Percentiles rank a stretch among this genome's conserved stretches.
Conservation (phyloP, 2,797 vertebrate species). For the Simalia tracyae region DNA sequence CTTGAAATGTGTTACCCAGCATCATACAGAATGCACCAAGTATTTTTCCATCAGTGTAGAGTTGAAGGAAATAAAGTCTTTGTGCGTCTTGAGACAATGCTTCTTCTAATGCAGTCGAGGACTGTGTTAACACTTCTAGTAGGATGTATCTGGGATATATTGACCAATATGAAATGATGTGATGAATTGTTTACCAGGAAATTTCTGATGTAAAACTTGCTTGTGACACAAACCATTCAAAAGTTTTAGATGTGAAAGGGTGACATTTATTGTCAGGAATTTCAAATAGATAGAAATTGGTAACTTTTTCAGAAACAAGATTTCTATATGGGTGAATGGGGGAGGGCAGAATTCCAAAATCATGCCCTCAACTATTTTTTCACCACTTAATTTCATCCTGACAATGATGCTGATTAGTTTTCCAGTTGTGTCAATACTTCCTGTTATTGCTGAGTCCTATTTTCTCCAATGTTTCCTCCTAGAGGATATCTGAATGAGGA, state of each 20-base stretch:
- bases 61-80: too few relatives aligned
- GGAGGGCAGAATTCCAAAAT: not conserved
- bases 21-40: too few relatives aligned
- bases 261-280: slow-evolving; percentile 53
- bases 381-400: not conserved
- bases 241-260: not conserved
- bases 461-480: not conserved
- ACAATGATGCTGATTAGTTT: not conserved
- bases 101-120: too few relatives aligned
- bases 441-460: not conserved
- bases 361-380: not conserved
- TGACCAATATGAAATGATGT: not conserved
- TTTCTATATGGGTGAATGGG: not conserved
- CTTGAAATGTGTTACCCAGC: too few relatives aligned
- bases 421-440: not conserved
- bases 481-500: slow-evolving; percentile 19
- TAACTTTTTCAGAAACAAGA: not conserved
- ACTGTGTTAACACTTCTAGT: too few relatives aligned
- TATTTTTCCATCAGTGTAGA: too few relatives aligned
- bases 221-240: not conserved
- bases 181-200: not conserved
- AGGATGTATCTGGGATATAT: not conserved
- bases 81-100: too few relatives aligned
- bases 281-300: not conserved
- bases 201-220: not conserved